Percentiles rank a stretch among this genome's conserved stretches.
These are phyloP conservation scores for Daboia siamensis DNA, from an alignment of 2,113 vertebrate species.

Conservation along the genomic window DNA sequence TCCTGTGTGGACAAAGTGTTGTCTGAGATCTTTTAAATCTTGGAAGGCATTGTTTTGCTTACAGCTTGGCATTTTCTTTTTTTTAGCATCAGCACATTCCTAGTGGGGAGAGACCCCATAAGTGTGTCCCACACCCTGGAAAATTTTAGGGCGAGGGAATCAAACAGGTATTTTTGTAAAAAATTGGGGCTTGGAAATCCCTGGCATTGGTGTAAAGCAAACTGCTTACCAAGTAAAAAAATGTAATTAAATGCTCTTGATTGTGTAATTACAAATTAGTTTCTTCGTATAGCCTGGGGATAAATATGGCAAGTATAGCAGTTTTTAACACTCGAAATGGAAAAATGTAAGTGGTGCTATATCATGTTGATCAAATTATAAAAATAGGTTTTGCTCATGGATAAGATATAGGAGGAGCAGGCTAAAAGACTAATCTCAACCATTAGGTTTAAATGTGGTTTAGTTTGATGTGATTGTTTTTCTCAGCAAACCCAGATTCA, in stretches of 20 bases:
- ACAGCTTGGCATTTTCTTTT: not conserved
- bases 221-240: not conserved
- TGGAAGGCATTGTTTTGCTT: not conserved
- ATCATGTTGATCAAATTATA: not conserved
- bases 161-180: not conserved
- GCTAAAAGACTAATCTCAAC: not conserved
- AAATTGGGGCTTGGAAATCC: not conserved
- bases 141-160: too few species aligned
- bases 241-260: not conserved
- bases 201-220: not conserved
- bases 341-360: not conserved
- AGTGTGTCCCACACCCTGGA: not conserved
- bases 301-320: not conserved
- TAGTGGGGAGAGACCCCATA: not conserved
- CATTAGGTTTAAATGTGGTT: not conserved
- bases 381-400: not conserved
- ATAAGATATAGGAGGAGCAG: not conserved
- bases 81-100: not conserved
- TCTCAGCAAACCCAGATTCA: not conserved
- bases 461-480: too few species aligned
- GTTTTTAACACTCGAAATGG: not conserved
- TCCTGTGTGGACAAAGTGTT: too few species aligned
- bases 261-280: slow-evolving; percentile 6
- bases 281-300: slow-evolving; percentile 4
- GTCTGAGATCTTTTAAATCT: not conserved